Conservation (phyloP, 2,113 vertebrate species). For the Rhea americana region DNA sequence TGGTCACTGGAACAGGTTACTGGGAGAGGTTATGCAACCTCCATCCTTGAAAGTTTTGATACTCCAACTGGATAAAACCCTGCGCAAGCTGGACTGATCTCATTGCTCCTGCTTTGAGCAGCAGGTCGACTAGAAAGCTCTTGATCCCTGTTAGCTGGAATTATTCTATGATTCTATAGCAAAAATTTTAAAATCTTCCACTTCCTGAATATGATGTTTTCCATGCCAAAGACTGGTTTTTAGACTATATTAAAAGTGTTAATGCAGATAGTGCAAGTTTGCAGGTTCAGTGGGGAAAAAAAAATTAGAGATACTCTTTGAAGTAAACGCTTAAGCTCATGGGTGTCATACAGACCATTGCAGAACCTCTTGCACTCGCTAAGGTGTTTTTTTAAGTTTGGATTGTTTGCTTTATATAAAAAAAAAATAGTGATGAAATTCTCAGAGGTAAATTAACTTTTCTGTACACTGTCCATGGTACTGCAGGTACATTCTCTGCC, state of each 20-base stretch:
- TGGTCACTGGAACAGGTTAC: neutral
- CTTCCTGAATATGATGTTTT: neutral
- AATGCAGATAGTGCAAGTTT: neutral
- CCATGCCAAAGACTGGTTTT: neutral
- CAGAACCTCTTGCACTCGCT: neutral
- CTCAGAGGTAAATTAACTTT: neutral
- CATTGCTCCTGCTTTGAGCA: neutral
- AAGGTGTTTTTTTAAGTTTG: neutral
- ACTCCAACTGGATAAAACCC: neutral
- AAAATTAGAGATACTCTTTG: neutral
- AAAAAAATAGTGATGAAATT: neutral
- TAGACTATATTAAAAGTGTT: neutral
- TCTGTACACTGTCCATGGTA: conserved; percentile 67
- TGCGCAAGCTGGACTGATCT: neutral
- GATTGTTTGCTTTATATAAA: neutral
- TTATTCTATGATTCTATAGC: neutral
- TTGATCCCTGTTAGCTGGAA: neutral
- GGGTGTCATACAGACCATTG: neutral
- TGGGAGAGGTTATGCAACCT: neutral
- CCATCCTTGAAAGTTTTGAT: neutral
- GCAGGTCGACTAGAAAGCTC: neutral
- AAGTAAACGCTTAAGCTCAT: neutral
- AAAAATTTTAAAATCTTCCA: neutral
- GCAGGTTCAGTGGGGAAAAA: neutral
- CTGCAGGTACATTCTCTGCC: neutral